Evolutionary conservation across 1,140 invertebrate genomes (phyloP).

Genomic region (Camponotus pennsylvanicus): DNA sequence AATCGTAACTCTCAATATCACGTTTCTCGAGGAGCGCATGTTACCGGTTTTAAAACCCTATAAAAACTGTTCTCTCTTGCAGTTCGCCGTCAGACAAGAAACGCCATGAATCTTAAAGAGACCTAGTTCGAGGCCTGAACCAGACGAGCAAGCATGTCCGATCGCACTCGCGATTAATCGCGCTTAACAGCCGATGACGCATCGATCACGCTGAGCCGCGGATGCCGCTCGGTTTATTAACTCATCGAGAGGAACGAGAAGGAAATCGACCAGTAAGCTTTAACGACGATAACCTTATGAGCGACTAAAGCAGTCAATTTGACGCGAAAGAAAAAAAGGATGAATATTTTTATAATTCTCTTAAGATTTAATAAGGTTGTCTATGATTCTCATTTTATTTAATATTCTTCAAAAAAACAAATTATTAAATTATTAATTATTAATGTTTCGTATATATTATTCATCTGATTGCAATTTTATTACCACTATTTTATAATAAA

Average conservation of each 20-base stretch:
- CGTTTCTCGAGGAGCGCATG: not conserved
- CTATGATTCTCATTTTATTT: slow-evolving; percentile 11
- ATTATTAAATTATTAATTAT: not conserved
- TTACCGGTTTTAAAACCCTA: slow-evolving; percentile 63
- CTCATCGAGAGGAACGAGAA: slow-evolving; percentile 49
- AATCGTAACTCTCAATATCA: slow-evolving; percentile 43
- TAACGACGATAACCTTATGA: slow-evolving; percentile 24
- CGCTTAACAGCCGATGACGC: slow-evolving; percentile 58
- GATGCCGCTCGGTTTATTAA: slow-evolving; percentile 42
- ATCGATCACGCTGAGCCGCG: slow-evolving; percentile 55
- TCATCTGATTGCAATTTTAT: slow-evolving; percentile 8
- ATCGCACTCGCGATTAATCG: slow-evolving; percentile 62
- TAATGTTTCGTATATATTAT: not conserved
- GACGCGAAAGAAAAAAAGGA: not conserved
- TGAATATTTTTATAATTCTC: slow-evolving; percentile 25
- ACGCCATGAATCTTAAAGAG: slow-evolving; percentile 59
- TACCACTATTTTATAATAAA: not conserved
- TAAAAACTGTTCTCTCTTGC: slow-evolving; percentile 47
- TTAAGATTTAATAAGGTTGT: not conserved
- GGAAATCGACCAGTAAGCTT: slow-evolving; percentile 39
- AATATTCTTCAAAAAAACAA: too few relatives aligned
- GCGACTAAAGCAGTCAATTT: slow-evolving; percentile 19
- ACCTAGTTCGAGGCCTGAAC: slow-evolving; percentile 51
- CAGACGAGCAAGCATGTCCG: slow-evolving; percentile 47
- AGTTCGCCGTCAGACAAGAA: slow-evolving; percentile 40